Base-by-base conservation (phyloP, 2,113 vertebrate species). In the Chascanopsetta lugubris region DNA sequence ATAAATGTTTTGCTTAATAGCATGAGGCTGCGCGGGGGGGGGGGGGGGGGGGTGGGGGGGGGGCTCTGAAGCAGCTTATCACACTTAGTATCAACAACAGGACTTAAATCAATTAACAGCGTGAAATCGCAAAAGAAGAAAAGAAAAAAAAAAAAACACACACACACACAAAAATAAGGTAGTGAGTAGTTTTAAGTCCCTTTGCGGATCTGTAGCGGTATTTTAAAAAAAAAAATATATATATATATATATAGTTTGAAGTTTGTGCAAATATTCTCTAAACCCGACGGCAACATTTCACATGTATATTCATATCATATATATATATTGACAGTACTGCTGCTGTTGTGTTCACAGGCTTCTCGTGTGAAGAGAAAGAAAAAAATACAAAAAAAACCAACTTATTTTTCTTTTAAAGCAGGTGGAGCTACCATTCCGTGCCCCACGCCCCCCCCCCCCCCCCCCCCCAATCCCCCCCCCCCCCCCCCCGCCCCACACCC, bases 211-310 rank as follows among this genome's bases (percentile, higher is more conserved):
- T 40, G 25, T 34, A 61, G 51, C 47, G 32, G 48, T 20, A 51
- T 30, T 56, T 59, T 40, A 30, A 27, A 56, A 0, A 2, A 50
- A n/a, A n/a, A n/a, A n/a, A n/a, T n/a, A n/a, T n/a, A n/a, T n/a
- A n/a, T n/a, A n/a, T n/a, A n/a, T n/a, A n/a, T n/a, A n/a, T n/a
- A n/a, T n/a, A n/a, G 54, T 38, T 46, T 57, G 59, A n/a, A 68
- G 45, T 76, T 34, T 71, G 79, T 83, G 69, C 76, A 46, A 76
- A 69, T 80, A 59, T 59, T 67, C 22, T 62, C 51, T 59, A 34
- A 68, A 27, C 43, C 24, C 34, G 64, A 72, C 57, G 34, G 24
- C 71, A 7, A 36, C 20, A 62, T 69, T 66, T 73, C 18, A 69
- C 40, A 68, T 7, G 38, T 58, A 57, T 53, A 49, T n/a, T 48